Percentiles rank a stretch among this genome's conserved stretches.
Conservation (phyloP, 1,140 invertebrate species). For the Caenorhabditis brenneri region DNA sequence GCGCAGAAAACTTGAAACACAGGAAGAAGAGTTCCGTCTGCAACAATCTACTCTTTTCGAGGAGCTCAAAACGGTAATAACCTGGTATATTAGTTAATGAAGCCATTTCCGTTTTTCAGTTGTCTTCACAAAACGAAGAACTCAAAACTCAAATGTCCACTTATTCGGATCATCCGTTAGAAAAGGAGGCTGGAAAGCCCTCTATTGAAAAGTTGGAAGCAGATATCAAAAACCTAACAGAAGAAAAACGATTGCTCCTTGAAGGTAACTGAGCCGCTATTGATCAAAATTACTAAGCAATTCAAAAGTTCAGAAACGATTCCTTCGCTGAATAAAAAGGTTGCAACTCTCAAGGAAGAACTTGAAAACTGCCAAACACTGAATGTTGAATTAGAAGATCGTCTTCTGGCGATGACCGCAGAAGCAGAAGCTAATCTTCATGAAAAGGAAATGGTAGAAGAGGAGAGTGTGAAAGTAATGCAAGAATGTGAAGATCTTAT, state of each 20-base stretch:
- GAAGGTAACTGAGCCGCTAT: neutral
- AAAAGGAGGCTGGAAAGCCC: neutral
- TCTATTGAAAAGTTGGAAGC: neutral
- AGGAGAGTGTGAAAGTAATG: neutral
- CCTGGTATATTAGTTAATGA: neutral
- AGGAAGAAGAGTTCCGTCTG: slow-evolving; percentile 72
- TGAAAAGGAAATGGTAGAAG: neutral
- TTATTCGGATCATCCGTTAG: neutral
- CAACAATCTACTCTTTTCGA: slow-evolving; percentile 72
- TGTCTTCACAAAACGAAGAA: slow-evolving; percentile 1
- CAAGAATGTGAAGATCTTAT: neutral
- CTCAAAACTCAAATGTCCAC: neutral
- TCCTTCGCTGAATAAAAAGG: neutral
- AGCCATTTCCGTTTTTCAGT: neutral
- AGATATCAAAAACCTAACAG: neutral
- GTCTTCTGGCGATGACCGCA: neutral
- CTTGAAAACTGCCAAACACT: slow-evolving; percentile 6
- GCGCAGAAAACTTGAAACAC: slow-evolving; percentile 71
- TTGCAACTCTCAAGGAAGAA: neutral
- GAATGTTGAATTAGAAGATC: slow-evolving; percentile 16
- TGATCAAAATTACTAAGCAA: no score
- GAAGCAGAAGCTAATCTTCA: neutral
- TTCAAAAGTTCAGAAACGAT: slow-evolving; percentile 3
- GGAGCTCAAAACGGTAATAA: slow-evolving; percentile 46
- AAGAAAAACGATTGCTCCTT: neutral